Evolutionary conservation across 92 coral and sea anemone genomes (phyloP).

Genomic region (Bergia sp.): DNA sequence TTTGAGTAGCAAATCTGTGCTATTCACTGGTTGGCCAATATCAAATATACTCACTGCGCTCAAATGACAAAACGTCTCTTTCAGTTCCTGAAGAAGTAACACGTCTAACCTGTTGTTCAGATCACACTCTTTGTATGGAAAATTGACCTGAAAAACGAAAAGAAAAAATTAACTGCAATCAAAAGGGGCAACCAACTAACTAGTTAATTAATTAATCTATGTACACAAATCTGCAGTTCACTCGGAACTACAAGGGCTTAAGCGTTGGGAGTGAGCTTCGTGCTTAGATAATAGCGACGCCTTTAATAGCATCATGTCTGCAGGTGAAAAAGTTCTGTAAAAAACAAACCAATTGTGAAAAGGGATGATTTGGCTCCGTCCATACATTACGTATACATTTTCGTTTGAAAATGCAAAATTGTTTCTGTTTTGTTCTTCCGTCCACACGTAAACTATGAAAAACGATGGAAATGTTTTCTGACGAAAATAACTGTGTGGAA

Average conservation of each 20-base stretch:
- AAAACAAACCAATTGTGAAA: too few relatives aligned
- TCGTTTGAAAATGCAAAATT: too few relatives aligned
- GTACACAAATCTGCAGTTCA: neutral
- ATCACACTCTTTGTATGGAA: constrained; percentile 93
- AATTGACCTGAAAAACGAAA: constrained; percentile 70
- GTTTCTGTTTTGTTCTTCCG: too few relatives aligned
- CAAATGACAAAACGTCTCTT: constrained; percentile 97
- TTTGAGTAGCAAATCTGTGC: too few relatives aligned
- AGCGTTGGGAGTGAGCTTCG: neutral
- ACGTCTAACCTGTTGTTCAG: constrained; percentile 79
- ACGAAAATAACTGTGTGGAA: too few relatives aligned
- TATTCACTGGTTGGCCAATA: too few relatives aligned
- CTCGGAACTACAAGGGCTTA: neutral
- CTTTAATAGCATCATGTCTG: too few relatives aligned
- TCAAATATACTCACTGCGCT: constrained; percentile 69
- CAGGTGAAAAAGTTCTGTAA: too few relatives aligned
- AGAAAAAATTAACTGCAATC: neutral
- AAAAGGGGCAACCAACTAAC: neutral
- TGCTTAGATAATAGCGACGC: neutral
- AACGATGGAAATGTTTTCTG: too few relatives aligned
- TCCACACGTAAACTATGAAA: too few relatives aligned
- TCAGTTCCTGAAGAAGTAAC: constrained; percentile 87
- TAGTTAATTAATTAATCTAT: neutral
- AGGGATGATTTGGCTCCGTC: too few relatives aligned
- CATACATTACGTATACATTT: too few relatives aligned